These are phyloP conservation scores for Diachasmimorpha longicaudata DNA, from an alignment of 1,140 invertebrate species.

Conservation along the genomic window DNA sequence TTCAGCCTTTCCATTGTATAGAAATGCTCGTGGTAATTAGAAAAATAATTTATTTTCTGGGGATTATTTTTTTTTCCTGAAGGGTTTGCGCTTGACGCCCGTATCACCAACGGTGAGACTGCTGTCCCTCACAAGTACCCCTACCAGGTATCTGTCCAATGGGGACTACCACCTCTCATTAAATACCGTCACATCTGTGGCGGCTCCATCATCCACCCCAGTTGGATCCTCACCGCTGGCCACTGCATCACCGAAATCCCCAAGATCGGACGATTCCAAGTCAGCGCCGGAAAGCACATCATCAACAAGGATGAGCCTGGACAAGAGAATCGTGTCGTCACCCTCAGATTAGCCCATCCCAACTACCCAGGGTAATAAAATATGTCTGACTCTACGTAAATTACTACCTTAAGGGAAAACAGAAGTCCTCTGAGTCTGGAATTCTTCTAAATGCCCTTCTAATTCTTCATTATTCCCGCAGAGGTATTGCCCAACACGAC, in stretches of 20 bases:
- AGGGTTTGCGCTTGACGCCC: not conserved
- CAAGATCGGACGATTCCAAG: constrained; percentile 32
- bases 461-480: constrained; percentile 27
- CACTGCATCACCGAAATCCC: constrained; percentile 58
- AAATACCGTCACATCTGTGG: constrained; percentile 58
- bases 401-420: not conserved
- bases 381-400: not conserved
- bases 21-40: not conserved
- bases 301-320: constrained; percentile 45
- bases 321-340: constrained; percentile 54
- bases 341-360: constrained; percentile 56
- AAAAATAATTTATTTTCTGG: not conserved
- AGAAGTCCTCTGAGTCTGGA: not conserved
- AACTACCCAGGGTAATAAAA: constrained; percentile 49
- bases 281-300: constrained; percentile 54
- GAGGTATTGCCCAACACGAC: constrained; percentile 66
- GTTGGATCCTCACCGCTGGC: constrained; percentile 62
- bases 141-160: constrained; percentile 50
- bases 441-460: not conserved
- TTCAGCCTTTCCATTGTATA: no score
- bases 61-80: not conserved
- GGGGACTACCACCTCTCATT: constrained; percentile 33
- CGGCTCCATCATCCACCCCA: constrained; percentile 59
- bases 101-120: constrained; percentile 45
- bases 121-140: constrained; percentile 50